A percentile compares a stretch with the other conserved stretches of the same genome.
Evolutionary conservation across 1,140 invertebrate species (phyloP).

Genomic region (Bombus terrestris): DNA sequence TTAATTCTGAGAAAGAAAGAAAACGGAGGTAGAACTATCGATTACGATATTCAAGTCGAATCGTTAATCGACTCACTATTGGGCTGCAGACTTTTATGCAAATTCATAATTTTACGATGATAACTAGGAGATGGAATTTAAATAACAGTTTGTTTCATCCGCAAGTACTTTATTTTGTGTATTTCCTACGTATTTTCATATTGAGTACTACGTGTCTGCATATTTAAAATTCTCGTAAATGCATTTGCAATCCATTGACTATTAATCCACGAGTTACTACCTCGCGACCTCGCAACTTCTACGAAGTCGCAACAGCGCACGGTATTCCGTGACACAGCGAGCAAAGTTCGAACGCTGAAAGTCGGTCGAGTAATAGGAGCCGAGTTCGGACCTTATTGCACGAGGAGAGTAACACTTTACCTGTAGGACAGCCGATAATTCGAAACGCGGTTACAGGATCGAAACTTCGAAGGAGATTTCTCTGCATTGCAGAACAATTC

Average conservation of each 20-base stretch:
- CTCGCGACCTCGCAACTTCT: background rate
- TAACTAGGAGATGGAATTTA: background rate
- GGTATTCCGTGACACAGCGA: background rate
- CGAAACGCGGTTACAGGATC: background rate
- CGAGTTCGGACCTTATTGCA: no score
- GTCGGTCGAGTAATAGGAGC: constrained; percentile 14
- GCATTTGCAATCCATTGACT: no score
- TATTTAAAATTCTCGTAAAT: no score
- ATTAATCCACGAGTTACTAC: constrained; percentile 6
- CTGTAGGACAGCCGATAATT: constrained; percentile 26
- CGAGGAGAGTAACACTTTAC: background rate
- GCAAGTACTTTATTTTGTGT: background rate
- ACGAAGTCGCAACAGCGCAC: no score
- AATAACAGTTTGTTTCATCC: background rate
- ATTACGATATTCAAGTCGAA: no score
- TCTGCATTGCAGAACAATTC: constrained; percentile 41
- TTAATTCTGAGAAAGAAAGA: no score
- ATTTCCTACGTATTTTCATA: background rate
- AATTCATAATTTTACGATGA: background rate
- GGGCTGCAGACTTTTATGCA: background rate
- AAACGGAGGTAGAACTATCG: no score
- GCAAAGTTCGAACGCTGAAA: background rate
- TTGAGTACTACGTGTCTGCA: background rate
- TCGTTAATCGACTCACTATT: no score
- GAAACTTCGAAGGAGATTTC: constrained; percentile 32